Conservation (phyloP, 2,888 invertebrate genomes). For the Aethes cnicana region DNA sequence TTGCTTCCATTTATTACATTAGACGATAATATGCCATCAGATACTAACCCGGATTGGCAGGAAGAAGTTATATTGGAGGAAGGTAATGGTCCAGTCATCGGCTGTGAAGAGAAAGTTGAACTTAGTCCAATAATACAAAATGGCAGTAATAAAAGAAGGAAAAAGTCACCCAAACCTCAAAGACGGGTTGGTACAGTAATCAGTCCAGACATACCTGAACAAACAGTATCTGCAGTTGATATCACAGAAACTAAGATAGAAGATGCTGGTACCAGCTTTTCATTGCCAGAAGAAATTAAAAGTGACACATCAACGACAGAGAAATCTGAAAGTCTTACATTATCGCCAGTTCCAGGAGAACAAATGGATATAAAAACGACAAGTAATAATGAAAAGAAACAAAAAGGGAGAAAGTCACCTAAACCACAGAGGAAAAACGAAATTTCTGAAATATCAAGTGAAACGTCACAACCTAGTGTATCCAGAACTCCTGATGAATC, state of each 20-base stretch:
- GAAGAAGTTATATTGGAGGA: constrained; percentile 26
- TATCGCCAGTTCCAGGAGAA: neutral
- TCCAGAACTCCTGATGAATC: neutral
- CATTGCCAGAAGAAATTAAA: constrained; percentile 34
- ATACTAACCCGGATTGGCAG: constrained; percentile 14
- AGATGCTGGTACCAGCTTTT: constrained; percentile 34
- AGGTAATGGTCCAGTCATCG: constrained; percentile 10
- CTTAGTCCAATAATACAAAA: neutral
- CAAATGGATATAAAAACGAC: neutral
- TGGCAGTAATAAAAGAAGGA: constrained; percentile 30
- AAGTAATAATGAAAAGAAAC: constrained; percentile 18
- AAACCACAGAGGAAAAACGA: constrained; percentile 27
- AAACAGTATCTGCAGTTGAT: neutral
- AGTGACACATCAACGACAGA: constrained; percentile 37
- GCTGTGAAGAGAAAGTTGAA: constrained; percentile 19
- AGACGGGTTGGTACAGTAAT: constrained; percentile 3
- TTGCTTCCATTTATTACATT: neutral
- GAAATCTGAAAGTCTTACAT: neutral
- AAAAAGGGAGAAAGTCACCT: constrained; percentile 35
- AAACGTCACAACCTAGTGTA: constrained; percentile 15
- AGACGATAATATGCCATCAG: neutral
- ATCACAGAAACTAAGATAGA: constrained; percentile 32
- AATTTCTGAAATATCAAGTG: neutral
- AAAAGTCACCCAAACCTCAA: constrained; percentile 43
- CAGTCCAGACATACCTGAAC: neutral